Evolutionary conservation across 2,888 invertebrate species (phyloP).

Genomic region (Leptopilina syphax): DNA sequence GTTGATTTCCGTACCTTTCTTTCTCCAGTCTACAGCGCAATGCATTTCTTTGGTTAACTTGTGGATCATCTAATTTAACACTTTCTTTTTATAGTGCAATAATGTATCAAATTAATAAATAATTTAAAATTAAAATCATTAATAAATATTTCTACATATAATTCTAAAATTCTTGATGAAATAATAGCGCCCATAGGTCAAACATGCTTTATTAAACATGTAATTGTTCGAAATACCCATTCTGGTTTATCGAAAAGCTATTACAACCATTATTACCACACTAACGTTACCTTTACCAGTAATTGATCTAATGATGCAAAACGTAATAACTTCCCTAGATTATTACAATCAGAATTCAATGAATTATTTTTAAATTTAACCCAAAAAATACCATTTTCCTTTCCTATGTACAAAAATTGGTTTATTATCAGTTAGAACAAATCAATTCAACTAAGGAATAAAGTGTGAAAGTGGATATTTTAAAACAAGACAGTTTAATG

Average conservation of each 20-base stretch:
- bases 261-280: constrained; percentile 33
- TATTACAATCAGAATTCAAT: no score
- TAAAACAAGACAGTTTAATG: neutral
- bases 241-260: constrained; percentile 28
- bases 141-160: no score
- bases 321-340: neutral
- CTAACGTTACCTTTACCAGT: neutral
- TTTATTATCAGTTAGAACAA: neutral
- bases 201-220: neutral
- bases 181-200: neutral
- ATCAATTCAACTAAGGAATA: no score
- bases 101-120: no score
- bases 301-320: neutral
- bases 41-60: no score
- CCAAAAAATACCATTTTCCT: neutral
- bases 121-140: no score
- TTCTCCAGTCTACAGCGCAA: no score
- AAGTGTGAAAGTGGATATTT: neutral
- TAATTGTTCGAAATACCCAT: constrained; percentile 22
- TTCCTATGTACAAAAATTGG: neutral
- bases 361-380: no score
- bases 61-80: no score
- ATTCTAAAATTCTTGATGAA: no score
- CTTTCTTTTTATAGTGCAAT: no score
- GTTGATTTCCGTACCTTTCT: no score